Evolutionary conservation across 53 echinoderm and acorn worm species (phyloP).

Genomic region (Luidia sarsii): DNA sequence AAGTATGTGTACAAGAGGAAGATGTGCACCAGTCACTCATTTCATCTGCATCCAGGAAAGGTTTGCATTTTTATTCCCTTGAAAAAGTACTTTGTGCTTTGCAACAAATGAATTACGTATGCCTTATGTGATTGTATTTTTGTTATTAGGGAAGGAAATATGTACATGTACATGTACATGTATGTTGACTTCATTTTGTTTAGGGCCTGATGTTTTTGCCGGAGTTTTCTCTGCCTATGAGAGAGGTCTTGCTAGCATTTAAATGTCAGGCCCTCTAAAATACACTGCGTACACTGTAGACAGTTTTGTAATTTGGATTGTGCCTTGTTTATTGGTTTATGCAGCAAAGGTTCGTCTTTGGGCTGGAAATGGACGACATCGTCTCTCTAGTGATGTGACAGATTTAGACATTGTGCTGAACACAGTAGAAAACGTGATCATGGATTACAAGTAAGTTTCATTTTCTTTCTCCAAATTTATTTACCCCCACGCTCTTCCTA

Average conservation of each 20-base stretch:
- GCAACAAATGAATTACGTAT: neutral
- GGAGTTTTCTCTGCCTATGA: no score
- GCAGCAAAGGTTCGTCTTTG: constrained; percentile 69
- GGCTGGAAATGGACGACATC: constrained; percentile 68
- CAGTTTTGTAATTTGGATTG: no score
- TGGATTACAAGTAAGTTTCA: constrained; percentile 63
- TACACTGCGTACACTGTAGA: no score
- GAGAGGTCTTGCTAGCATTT: no score
- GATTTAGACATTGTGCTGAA: constrained; percentile 66
- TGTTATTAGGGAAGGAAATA: neutral
- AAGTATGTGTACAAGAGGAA: constrained; percentile 20
- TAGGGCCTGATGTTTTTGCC: no score
- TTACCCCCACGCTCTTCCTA: no score
- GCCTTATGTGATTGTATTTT: neutral
- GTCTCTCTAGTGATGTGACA: constrained; percentile 58
- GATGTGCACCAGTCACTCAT: constrained; percentile 8
- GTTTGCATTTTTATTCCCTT: neutral
- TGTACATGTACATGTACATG: neutral
- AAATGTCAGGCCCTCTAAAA: no score
- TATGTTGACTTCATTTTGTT: neutral
- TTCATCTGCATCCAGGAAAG: constrained; percentile 25
- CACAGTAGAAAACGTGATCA: constrained; percentile 56
- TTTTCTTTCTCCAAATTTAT: no score
- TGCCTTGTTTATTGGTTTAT: no score
- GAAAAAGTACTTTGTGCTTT: neutral